Conservation (phyloP, 2,113 vertebrate genomes). For the Heptranchias perlo region DNA sequence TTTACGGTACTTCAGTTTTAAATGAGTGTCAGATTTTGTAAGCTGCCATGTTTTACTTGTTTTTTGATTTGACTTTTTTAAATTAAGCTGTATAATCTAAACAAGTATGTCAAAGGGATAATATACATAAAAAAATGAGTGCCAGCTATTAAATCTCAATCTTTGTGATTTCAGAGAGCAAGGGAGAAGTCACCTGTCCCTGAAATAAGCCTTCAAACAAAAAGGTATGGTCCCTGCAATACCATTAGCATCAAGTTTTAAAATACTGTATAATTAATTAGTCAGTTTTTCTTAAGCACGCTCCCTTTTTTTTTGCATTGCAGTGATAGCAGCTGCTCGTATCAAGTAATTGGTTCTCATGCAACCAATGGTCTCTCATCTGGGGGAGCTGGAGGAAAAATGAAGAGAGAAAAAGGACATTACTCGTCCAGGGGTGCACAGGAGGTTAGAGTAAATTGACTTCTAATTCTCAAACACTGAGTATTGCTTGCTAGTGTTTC, state of each 20-base stretch:
- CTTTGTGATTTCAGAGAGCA: slow-evolving; percentile 55
- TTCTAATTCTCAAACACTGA: neutral
- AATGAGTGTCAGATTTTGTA: neutral
- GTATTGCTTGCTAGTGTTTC: neutral
- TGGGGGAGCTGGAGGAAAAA: slow-evolving; percentile 74
- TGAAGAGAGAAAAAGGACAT: slow-evolving; percentile 73
- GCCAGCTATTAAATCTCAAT: neutral
- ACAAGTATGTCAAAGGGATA: neutral
- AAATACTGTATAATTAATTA: neutral
- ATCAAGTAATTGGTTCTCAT: slow-evolving; percentile 69
- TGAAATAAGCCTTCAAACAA: slow-evolving; percentile 56
- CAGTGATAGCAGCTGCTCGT: slow-evolving; percentile 60
- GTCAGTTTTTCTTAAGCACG: neutral
- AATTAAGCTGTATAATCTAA: neutral
- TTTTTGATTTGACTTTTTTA: neutral
- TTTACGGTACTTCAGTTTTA: neutral
- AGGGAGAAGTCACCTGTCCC: slow-evolving; percentile 60
- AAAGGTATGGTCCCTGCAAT: slow-evolving; percentile 64
- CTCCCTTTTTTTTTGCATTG: slow-evolving; percentile 32
- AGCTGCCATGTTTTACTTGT: neutral
- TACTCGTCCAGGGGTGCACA: slow-evolving; percentile 59
- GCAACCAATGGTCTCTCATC: slow-evolving; percentile 65
- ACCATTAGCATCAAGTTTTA: neutral
- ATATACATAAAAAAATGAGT: neutral
- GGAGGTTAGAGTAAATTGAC: slow-evolving; percentile 44